Evolutionary conservation across 2,888 invertebrate species (phyloP), one percentile per base, ranked within the genome.

Genomic region (Eupithecia centaureata): DNA sequence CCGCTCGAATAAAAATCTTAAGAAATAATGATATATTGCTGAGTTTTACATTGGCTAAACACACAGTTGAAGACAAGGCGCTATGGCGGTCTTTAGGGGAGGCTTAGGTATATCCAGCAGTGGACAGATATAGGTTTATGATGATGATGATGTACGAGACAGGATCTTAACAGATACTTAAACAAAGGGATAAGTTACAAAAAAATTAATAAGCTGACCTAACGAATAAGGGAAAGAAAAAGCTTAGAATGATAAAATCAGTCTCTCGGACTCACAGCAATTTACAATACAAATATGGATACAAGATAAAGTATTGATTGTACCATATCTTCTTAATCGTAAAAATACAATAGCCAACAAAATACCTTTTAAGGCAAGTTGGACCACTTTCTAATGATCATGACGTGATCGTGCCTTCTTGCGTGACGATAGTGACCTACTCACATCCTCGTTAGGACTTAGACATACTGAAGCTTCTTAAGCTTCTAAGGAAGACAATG

Each of bases 371-470:
- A 65, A 64, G 42, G 56, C 64, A 42, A 57, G 56, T 54, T 59
- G 67, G 62, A 59, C 69, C 70, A 81, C 86, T 86, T 86, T 85
- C 86, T 85, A 85, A 83, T 81, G 81, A 80, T 81, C 77, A 72
- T 79, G 79, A 82, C 74, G 80, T 71, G 70, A 61, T 67, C 58
- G 59, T 74, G 77, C 66, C 66, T 67, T 68, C 65, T 60, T 68
- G 73, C 70, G 73, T 74, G 75, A 75, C 72, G 66, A 67, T 63
- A 56, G 65, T 73, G 76, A 77, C 76, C 71, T 67, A 74, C 69
- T 68, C 65, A 59, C 67, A 73, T 74, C 72, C 73, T 76, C 71
- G 72, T 76, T 73, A 52, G 51, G 56, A 57, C 35, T 60, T 61
- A 63, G 28, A n/a, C 59, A 65, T 61, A 35, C 27, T 52, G 28